Percentiles rank a stretch among this genome's conserved stretches.
Evolutionary conservation across 1,140 invertebrate genomes (phyloP).

Genomic region (Temnothorax longispinosus): DNA sequence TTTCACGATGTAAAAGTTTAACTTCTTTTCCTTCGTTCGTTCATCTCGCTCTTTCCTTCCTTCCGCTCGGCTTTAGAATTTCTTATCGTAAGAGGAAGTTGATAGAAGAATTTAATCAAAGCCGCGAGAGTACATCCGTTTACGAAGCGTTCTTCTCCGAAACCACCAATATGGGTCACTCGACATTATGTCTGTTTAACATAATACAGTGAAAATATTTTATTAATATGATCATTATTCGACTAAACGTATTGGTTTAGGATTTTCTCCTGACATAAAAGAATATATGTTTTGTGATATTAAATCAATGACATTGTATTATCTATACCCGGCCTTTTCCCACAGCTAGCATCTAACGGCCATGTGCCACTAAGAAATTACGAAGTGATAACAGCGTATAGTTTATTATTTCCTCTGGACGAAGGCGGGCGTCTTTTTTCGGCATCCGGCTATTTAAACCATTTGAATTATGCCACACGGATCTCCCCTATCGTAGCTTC

Average conservation of each 20-base stretch:
- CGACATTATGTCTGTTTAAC: slow-evolving; percentile 7
- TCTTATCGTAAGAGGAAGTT: slow-evolving; percentile 73
- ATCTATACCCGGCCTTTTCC: slow-evolving; percentile 9
- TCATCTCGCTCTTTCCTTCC: slow-evolving; percentile 3
- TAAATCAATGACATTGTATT: slow-evolving; percentile 7
- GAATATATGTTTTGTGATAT: neutral
- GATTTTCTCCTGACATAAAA: neutral
- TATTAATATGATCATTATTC: neutral
- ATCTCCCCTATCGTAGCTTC: slow-evolving; percentile 24
- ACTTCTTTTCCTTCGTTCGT: neutral
- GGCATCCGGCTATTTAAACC: slow-evolving; percentile 47
- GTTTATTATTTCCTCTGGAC: slow-evolving; percentile 55
- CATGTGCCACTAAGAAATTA: slow-evolving; percentile 25
- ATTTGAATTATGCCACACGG: slow-evolving; percentile 12
- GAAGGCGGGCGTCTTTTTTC: slow-evolving; percentile 17
- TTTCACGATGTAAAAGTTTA: neutral
- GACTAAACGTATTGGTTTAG: neutral
- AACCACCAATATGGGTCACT: slow-evolving; percentile 14
- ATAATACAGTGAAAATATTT: neutral
- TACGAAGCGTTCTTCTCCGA: neutral
- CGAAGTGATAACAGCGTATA: slow-evolving; percentile 56
- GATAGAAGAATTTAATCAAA: slow-evolving; percentile 73
- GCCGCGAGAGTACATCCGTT: slow-evolving; percentile 27
- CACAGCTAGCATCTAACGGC: slow-evolving; percentile 5
- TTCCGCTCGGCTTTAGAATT: slow-evolving; percentile 23